Percentiles rank a stretch among this genome's conserved stretches.
Evolutionary conservation across 2,113 vertebrate genomes (phyloP).

Genomic region (Lontra canadensis): DNA sequence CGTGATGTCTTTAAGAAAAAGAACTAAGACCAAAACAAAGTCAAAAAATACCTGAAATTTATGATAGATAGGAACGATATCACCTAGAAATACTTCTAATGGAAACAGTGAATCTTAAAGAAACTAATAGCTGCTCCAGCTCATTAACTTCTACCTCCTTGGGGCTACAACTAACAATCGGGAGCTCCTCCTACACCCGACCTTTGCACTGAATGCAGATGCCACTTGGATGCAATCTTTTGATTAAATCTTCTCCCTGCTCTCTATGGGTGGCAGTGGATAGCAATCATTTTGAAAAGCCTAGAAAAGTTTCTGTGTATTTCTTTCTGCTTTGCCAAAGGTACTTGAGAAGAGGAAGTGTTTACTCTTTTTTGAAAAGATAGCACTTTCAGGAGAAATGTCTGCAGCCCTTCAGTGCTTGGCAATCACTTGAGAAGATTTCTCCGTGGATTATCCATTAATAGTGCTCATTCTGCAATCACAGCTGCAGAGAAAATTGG

Average conservation of each 20-base stretch:
- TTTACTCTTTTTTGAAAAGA: not conserved
- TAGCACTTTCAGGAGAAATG: not conserved
- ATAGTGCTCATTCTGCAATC: not conserved
- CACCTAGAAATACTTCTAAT: not conserved
- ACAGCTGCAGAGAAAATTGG: not conserved
- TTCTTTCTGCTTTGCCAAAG: not conserved
- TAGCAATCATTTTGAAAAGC: not conserved
- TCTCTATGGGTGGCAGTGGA: not conserved
- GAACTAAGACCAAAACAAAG: not conserved
- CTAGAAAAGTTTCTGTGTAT: not conserved
- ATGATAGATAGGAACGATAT: not conserved
- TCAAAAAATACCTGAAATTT: not conserved
- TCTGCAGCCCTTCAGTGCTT: not conserved
- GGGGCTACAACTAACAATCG: not conserved
- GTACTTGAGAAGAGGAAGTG: not conserved
- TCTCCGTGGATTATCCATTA: not conserved
- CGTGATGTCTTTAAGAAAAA: not conserved
- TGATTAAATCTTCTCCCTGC: not conserved
- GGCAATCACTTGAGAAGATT: not conserved
- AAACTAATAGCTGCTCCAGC: not conserved
- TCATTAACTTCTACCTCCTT: not conserved
- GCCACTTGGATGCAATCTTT: not conserved
- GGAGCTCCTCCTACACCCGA: rapidly evolving
- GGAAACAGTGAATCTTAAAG: not conserved
- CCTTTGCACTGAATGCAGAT: not conserved